Conservation (phyloP, 1,140 invertebrate species). For the Drosophila kikkawai region DNA sequence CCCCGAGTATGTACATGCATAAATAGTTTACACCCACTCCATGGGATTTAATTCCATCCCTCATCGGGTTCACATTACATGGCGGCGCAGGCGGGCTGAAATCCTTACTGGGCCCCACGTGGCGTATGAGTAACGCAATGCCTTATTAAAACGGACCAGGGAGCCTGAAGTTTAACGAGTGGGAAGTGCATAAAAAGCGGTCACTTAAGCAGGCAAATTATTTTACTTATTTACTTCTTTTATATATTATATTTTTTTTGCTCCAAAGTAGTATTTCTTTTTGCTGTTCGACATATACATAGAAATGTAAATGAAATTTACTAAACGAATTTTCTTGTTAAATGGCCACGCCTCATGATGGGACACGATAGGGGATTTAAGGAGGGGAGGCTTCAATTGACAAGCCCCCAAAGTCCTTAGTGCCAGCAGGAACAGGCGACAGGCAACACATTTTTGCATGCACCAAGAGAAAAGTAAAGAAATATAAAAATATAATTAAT, state of each 20-base stretch:
- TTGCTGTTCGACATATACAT: constrained; percentile 12
- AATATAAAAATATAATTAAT: too few species aligned
- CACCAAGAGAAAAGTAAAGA: not conserved
- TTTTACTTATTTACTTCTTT: constrained; percentile 5
- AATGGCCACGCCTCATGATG: constrained; percentile 63
- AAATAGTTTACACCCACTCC: constrained; percentile 30
- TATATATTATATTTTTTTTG: not conserved
- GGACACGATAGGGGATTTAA: not conserved
- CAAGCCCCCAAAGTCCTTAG: constrained; percentile 32
- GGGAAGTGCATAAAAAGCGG: constrained; percentile 22
- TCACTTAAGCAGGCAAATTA: constrained; percentile 13
- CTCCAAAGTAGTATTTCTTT: not conserved
- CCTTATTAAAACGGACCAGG: constrained; percentile 53
- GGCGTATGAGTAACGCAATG: constrained; percentile 77
- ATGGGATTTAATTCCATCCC: not conserved
- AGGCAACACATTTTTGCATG: constrained; percentile 62
- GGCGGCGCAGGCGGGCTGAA: not conserved
- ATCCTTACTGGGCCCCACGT: constrained; percentile 54
- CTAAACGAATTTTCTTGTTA: constrained; percentile 78
- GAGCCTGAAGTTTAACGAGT: constrained; percentile 2
- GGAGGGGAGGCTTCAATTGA: not conserved
- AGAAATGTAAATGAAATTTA: constrained; percentile 62
- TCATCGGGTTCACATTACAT: constrained; percentile 50
- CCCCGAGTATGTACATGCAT: constrained; percentile 41
- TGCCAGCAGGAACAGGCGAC: constrained; percentile 27